Base-by-base conservation (phyloP, 2,113 vertebrate species). In the Archocentrus centrarchus region DNA sequence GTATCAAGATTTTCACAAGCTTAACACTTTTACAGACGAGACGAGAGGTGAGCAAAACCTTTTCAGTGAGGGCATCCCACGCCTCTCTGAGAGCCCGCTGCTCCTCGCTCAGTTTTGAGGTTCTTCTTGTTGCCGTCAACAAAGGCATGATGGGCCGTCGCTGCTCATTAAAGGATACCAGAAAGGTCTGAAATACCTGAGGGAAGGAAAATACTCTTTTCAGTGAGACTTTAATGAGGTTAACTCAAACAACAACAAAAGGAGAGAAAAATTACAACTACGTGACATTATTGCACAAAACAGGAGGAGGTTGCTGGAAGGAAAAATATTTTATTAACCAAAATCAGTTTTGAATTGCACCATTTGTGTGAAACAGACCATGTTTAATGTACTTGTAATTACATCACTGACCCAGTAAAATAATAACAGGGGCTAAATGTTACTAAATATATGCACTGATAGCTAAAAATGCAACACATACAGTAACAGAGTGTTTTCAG, bases 181-280 rank as follows among this genome's bases (percentile, higher is more conserved):
- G 86, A 59, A 98, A 99, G 14, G 97, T 97, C 47, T 97, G 95
- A 89, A 97, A 97, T 44, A 96, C 97, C 98, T 99, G 92, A 4
- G 37, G 15, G 24, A 32, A 3, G 35, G 13, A 75, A 18, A 63
- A 73, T 3, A 3, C 7, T n/a, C n/a, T 17, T 1, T 24, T 80
- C 15, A 83, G 14, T 24, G 68, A 73, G 3, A 30, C 5, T 18
- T 3, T 15, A 30, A 18, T 14, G 7, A n/a, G 0, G 0, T 62
- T 5, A n/a, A 77, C 24, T 22, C 22, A 5, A 53, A 60, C 37
- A 75, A 10, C 17, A 24, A 14, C 41, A 47, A 50, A 59, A 20
- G 2, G 68, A 61, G 63, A 44, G 18, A 9, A 14, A 35, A 32
- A 13, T 7, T 32, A 0, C 24, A 4, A 24, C 37, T 39, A 39